Percentiles rank a stretch among this genome's conserved stretches.
Evolutionary conservation across 2,797 vertebrate genomes (phyloP).

Genomic region (Scolopax rusticola): DNA sequence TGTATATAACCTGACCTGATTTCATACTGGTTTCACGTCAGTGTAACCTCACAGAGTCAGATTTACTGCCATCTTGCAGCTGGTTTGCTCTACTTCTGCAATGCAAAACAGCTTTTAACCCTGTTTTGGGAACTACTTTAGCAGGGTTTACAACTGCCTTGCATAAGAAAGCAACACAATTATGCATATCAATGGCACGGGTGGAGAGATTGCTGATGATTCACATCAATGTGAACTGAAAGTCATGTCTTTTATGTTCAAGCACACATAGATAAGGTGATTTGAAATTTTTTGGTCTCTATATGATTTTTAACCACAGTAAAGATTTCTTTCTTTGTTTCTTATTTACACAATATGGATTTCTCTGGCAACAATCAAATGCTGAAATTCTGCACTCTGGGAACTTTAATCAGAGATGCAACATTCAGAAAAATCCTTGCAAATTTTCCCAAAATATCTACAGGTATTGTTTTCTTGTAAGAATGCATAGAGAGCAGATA

Average conservation of each 20-base stretch:
- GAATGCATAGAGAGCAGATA: background rate
- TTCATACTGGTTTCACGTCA: background rate
- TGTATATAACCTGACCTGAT: background rate
- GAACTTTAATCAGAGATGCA: background rate
- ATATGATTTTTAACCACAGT: background rate
- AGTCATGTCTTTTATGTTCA: background rate
- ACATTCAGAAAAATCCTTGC: background rate
- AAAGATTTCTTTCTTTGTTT: background rate
- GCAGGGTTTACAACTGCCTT: background rate
- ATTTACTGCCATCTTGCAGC: background rate
- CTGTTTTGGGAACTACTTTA: background rate
- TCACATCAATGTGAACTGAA: background rate
- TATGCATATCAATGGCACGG: background rate
- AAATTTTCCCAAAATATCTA: background rate
- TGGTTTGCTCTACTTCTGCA: background rate
- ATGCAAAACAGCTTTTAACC: background rate
- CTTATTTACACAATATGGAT: background rate
- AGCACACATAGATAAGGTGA: background rate
- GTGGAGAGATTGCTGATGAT: background rate
- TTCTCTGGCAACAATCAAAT: background rate
- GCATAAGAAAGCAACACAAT: background rate
- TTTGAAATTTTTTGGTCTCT: background rate
- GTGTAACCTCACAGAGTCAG: background rate
- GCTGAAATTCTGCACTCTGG: background rate
- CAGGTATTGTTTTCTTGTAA: background rate